Base-by-base conservation (phyloP, 1,140 invertebrate species). In the Pseudomyrmex sp. region DNA sequence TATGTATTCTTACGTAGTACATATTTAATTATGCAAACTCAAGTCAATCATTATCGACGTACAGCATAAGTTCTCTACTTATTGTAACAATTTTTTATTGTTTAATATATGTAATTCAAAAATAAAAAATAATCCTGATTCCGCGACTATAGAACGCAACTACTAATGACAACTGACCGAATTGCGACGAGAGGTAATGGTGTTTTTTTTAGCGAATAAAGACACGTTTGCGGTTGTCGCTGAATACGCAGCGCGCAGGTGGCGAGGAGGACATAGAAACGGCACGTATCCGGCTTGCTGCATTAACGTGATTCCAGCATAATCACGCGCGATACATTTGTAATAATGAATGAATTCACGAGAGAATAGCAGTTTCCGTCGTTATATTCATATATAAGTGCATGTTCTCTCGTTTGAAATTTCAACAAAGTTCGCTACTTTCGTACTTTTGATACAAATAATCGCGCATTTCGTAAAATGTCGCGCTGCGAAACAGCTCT, bases 301-400 rank as follows among this genome's bases (percentile, higher is more conserved):
- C 87, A 88, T 89, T 89, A 89, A 88, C 85, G 66, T 88, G 82
- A 89, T 89, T 88, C 82, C 44, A 69, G 76, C 73, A 84, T 82
- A 86, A 88, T 89, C 87, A 89, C 88, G 87, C 63, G 68, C 85
- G 84, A 73, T 76, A 82, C 72, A 76, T 82, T 88, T 68, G 54
- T 88, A 82, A 82, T 66, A 85, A 73, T 83, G 72, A 75, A 87
- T 74, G 74, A 84, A 87, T 88, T 75, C 73, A 76, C 72, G 77
- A 44, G 68, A 50, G 72, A 85, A 85, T 74, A 65, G 62, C 63
- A 56, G 65, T 50, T 73, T 58, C 63, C 69, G 56, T 63, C 76
- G 63, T 85, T 85, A 75, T 85, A 75, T 62, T 82, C 20, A 59
- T 35, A 59, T 35, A 35, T 50, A 72, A 72, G 76, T 66, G 54